Evolutionary conservation across 2,888 invertebrate species (phyloP).

Genomic region (Drosophila fulvimacula): DNA sequence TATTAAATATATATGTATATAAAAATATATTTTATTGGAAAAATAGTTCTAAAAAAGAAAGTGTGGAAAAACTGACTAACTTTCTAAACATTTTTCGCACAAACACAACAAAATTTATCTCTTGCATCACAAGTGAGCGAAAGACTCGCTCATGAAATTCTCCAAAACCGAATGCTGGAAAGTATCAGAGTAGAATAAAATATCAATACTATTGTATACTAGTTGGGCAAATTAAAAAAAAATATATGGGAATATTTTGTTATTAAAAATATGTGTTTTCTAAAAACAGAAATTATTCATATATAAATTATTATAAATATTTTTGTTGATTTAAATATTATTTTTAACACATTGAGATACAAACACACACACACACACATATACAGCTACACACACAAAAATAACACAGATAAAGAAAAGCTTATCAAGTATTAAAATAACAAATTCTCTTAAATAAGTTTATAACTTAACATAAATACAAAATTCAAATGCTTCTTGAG

Average conservation of each 20-base stretch:
- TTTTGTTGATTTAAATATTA: neutral
- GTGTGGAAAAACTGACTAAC: neutral
- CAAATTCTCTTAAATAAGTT: neutral
- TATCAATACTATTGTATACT: neutral
- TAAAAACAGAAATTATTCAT: neutral
- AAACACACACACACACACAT: neutral
- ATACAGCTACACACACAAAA: neutral
- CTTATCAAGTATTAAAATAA: neutral
- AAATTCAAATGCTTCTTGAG: constrained; percentile 40
- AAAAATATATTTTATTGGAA: no score
- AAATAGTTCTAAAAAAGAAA: no score
- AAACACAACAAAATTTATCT: neutral
- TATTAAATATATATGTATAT: no score
- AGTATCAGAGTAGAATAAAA: neutral
- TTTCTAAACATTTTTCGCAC: neutral
- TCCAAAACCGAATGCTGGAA: neutral
- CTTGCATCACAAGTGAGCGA: neutral
- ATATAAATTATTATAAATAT: neutral
- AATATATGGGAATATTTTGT: neutral
- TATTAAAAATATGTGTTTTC: neutral
- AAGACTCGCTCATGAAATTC: neutral
- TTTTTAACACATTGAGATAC: neutral
- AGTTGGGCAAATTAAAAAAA: neutral
- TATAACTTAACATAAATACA: constrained; percentile 26
- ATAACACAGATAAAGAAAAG: constrained; percentile 4